Evolutionary conservation across 2,888 invertebrate species (phyloP).

Genomic region (Parnassius glacialis): DNA sequence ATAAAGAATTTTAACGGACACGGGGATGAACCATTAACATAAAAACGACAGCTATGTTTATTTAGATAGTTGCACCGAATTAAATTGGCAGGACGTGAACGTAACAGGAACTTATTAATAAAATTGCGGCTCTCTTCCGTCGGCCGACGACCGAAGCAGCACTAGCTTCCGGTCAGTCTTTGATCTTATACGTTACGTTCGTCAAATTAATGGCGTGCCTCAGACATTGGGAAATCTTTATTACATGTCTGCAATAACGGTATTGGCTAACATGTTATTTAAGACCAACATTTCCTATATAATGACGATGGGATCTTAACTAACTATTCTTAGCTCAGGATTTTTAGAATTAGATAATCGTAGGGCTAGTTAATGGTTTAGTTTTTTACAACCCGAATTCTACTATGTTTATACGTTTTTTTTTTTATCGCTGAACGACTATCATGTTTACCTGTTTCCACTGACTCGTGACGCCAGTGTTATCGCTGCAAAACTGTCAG

Average conservation of each 20-base stretch:
- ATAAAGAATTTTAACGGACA: constrained; percentile 4
- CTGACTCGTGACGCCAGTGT: no score
- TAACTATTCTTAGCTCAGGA: no score
- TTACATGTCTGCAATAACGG: constrained; percentile 2
- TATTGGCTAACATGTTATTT: constrained; percentile 12
- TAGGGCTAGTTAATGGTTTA: no score
- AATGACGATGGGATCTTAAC: no score
- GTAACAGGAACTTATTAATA: constrained; percentile 77
- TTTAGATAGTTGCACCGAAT: constrained; percentile 37
- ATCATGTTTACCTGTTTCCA: no score
- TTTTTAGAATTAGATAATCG: no score
- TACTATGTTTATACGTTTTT: no score
- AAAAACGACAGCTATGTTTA: constrained; percentile 40
- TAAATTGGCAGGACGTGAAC: constrained; percentile 67
- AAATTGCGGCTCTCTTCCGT: constrained; percentile 72
- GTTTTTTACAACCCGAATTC: no score
- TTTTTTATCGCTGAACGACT: no score
- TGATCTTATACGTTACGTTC: constrained; percentile 61
- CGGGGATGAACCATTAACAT: constrained; percentile 28
- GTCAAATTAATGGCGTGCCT: constrained; percentile 45
- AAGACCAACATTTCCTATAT: neutral
- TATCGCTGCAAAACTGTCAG: no score
- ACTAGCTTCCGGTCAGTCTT: constrained; percentile 64
- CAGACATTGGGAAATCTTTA: constrained; percentile 19
- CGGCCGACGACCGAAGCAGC: constrained; percentile 56